phyloP scores from a whole-genome alignment of 2,797 vertebrate genomes.

The Lepilemur ruficaudatus region DNA sequence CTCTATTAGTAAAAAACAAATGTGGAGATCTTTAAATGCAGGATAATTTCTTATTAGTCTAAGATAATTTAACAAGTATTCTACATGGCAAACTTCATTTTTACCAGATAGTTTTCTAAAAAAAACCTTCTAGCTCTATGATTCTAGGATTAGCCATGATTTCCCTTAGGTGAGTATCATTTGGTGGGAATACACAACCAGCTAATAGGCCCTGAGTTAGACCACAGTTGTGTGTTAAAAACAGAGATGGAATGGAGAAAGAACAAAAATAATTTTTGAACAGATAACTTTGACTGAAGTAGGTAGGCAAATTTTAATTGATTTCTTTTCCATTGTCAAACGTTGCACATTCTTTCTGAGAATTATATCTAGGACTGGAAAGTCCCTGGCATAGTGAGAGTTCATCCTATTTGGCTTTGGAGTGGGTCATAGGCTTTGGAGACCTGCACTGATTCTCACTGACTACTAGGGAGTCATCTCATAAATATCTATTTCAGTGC shows the following conservation, averaged over 20 bases:
- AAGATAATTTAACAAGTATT: background rate
- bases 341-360: slow-evolving; percentile 2
- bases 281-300: slow-evolving; percentile 12
- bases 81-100: background rate
- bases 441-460: slow-evolving; percentile 47
- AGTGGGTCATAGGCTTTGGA: slow-evolving; percentile 29
- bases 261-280: background rate
- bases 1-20: background rate
- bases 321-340: slow-evolving; percentile 20
- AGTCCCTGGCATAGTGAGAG: background rate
- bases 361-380: background rate
- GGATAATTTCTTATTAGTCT: background rate
- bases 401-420: background rate
- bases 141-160: slow-evolving; percentile 36
- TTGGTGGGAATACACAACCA: background rate
- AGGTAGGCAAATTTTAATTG: background rate
- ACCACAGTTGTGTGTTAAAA: background rate
- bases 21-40: background rate
- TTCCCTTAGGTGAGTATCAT: slow-evolving; percentile 28
- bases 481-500: slow-evolving; percentile 71
- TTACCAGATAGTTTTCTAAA: background rate
- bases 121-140: background rate
- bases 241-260: background rate
- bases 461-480: background rate
- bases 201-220: background rate